Conservation (phyloP, 2,113 vertebrate species). For the Aphelocoma coerulescens region DNA sequence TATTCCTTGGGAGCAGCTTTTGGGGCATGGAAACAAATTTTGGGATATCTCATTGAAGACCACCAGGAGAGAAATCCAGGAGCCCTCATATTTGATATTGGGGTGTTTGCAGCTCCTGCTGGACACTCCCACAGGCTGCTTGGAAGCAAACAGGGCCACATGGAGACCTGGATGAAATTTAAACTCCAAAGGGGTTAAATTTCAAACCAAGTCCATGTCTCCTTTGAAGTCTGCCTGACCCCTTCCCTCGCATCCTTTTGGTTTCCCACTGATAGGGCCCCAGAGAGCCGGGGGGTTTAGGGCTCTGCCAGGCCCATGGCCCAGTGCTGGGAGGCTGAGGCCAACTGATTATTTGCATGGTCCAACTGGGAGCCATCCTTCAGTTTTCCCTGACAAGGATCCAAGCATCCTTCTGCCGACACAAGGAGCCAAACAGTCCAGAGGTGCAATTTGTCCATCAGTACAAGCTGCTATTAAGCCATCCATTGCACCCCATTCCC, state of each 20-base stretch:
- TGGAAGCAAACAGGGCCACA: background rate
- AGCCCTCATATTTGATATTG: accelerated
- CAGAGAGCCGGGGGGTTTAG: background rate
- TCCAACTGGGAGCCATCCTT: slow-evolving; percentile 53
- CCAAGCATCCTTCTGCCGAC: background rate
- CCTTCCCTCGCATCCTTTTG: background rate
- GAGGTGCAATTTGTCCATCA: slow-evolving; percentile 16
- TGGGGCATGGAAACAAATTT: background rate
- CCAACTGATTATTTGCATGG: background rate
- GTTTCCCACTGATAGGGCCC: background rate
- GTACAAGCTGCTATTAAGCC: background rate
- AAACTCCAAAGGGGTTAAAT: slow-evolving; percentile 35
- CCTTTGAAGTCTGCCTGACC: slow-evolving; percentile 17
- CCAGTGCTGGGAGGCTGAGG: background rate
- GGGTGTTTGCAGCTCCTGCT: background rate
- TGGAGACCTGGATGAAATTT: slow-evolving; percentile 16
- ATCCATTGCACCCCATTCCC: background rate
- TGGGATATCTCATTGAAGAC: background rate
- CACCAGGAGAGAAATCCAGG: background rate
- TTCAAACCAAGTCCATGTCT: slow-evolving; percentile 40
- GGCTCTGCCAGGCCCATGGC: background rate
- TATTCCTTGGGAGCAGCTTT: background rate
- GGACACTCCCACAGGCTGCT: background rate
- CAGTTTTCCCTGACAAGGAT: slow-evolving; percentile 49
- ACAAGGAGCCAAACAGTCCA: background rate